These are phyloP conservation scores for Callipepla californica DNA, from an alignment of 2,113 vertebrate species.

Conservation along the genomic window DNA sequence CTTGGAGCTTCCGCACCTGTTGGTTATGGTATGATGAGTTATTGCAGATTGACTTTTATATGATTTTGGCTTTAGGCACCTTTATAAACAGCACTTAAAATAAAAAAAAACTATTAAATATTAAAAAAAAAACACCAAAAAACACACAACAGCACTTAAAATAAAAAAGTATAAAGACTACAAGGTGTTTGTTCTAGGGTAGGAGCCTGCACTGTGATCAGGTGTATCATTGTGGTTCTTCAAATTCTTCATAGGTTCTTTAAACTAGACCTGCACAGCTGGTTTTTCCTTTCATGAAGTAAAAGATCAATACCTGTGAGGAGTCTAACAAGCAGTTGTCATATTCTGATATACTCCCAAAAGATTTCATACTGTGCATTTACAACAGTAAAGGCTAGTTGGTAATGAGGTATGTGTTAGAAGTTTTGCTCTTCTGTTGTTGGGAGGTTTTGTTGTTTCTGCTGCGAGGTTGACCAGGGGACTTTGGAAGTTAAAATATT, in stretches of 20 bases:
- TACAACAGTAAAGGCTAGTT: neutral
- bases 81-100: neutral
- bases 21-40: neutral
- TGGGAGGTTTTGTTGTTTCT: neutral
- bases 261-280: constrained; percentile 28
- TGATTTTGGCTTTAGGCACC: neutral
- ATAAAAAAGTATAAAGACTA: neutral
- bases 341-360: neutral
- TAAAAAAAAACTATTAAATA: too few species aligned
- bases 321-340: neutral
- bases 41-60: neutral
- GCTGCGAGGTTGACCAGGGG: neutral
- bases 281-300: constrained; percentile 55
- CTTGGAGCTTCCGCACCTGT: rapidly evolving
- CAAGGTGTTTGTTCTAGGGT: neutral
- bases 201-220: constrained; percentile 68
- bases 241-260: constrained; percentile 33
- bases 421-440: neutral
- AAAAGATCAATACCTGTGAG: constrained; percentile 37
- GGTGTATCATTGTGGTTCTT: constrained; percentile 56
- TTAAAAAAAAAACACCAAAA: too few species aligned
- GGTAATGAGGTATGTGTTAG: neutral
- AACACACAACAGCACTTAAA: too few species aligned
- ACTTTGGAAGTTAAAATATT: neutral
- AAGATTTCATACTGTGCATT: neutral